A percentile compares a stretch with the other conserved stretches of the same genome.
These are phyloP conservation scores for Drosophila eugracilis DNA, from an alignment of 1,140 invertebrate genomes.

Conservation along the genomic window DNA sequence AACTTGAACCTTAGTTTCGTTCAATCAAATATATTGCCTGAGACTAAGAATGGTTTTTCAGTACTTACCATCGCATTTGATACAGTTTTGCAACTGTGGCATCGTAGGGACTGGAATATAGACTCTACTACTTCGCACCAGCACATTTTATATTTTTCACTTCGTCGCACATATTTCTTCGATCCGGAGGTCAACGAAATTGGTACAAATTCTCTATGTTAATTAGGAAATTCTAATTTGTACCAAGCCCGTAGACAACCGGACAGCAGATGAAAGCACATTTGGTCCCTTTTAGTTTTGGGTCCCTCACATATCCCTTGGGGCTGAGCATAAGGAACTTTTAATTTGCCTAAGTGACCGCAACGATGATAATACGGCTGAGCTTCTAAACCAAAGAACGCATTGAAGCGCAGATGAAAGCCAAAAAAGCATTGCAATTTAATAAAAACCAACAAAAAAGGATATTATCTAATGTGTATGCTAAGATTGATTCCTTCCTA, in stretches of 20 bases:
- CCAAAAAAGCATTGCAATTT: constrained; percentile 48
- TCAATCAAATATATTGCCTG: too few species aligned
- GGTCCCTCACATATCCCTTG: neutral
- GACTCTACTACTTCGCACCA: too few species aligned
- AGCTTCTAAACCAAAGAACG: constrained; percentile 24
- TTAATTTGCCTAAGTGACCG: constrained; percentile 62
- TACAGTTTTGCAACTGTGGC: too few species aligned
- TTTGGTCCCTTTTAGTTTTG: neutral
- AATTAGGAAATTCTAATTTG: constrained; percentile 20
- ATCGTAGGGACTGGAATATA: too few species aligned
- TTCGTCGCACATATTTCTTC: neutral
- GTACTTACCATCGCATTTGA: too few species aligned
- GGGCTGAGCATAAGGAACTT: constrained; percentile 30
- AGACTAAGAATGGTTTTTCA: too few species aligned
- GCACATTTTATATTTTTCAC: neutral
- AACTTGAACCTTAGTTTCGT: too few species aligned
- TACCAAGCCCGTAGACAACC: neutral
- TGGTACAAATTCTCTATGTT: constrained; percentile 3
- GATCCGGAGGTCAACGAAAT: neutral
- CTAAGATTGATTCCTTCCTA: neutral
- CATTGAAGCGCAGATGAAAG: constrained; percentile 49
- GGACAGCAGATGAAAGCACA: neutral
- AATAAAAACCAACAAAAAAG: constrained; percentile 37
- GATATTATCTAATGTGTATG: constrained; percentile 15
- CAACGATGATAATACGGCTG: constrained; percentile 32